phyloP scores from a whole-genome alignment of 2,797 vertebrate species.

The Natrix natrix region DNA sequence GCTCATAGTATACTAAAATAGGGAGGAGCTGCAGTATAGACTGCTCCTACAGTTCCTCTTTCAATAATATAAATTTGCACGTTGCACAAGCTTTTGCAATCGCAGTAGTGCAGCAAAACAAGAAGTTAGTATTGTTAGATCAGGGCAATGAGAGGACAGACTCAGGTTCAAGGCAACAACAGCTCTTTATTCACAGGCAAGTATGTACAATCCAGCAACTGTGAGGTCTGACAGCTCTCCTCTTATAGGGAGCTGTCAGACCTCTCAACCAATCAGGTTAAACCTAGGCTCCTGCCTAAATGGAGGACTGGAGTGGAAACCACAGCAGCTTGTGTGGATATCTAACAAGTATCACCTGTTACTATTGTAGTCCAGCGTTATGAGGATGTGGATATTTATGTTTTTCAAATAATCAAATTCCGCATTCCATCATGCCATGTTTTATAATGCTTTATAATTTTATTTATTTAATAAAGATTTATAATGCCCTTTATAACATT shows the following conservation, averaged over 20 bases:
- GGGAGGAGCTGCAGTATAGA: neutral
- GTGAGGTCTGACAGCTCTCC: too few species aligned
- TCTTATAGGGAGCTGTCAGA: too few species aligned
- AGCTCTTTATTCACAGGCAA: too few species aligned
- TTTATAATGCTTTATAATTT: neutral
- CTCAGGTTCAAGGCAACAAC: too few species aligned
- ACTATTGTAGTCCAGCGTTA: neutral
- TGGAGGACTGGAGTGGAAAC: too few species aligned
- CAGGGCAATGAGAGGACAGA: too few species aligned
- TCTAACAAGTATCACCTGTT: neutral
- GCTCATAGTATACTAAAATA: neutral
- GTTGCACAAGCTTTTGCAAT: neutral
- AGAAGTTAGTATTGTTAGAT: neutral
- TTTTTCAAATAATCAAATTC: neutral
- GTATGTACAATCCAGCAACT: too few species aligned
- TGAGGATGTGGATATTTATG: neutral
- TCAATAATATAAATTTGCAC: neutral
- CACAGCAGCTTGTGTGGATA: too few species aligned
- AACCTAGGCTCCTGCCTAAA: too few species aligned
- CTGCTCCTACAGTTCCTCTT: neutral
- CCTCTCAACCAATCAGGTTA: too few species aligned
- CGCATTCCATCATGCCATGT: neutral
- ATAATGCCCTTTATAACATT: neutral
- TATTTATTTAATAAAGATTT: neutral
- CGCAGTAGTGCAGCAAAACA: neutral